A percentile compares a stretch with the other conserved stretches of the same genome.
Evolutionary conservation across 2,888 invertebrate genomes (phyloP).

Genomic region (Cataglyphis altisquamis): DNA sequence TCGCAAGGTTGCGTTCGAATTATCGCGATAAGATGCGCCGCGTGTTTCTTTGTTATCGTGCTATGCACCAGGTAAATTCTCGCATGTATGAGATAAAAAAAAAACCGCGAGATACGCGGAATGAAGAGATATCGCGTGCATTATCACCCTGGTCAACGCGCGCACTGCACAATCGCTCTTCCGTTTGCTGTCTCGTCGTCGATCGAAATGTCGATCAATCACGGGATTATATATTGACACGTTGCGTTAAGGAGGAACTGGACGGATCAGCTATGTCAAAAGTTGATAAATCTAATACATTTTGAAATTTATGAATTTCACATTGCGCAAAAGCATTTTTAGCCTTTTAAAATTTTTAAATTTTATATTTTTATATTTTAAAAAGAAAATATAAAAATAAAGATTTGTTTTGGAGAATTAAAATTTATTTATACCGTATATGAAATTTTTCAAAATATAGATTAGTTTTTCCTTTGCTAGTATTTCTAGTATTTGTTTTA

Average conservation of each 20-base stretch:
- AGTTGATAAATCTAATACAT: no score
- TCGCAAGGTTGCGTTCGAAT: constrained; percentile 1
- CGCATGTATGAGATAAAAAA: constrained; percentile 20
- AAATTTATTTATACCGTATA: no score
- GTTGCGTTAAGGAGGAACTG: neutral
- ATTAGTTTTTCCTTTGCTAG: no score
- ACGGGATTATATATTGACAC: neutral
- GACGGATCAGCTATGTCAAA: no score
- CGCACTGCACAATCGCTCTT: neutral
- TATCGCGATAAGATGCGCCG: constrained; percentile 37
- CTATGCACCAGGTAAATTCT: constrained; percentile 34
- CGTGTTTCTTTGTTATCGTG: constrained; percentile 15
- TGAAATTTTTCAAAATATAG: no score
- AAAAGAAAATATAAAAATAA: no score
- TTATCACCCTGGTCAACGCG: constrained; percentile 19
- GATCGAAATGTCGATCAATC: constrained; percentile 29
- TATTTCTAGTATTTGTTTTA: no score
- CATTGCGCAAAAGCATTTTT: no score
- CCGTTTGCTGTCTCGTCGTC: neutral
- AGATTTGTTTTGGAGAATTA: no score
- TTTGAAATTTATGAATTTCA: no score
- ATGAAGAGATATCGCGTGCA: constrained; percentile 22
- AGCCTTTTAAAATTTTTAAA: no score
- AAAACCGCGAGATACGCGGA: constrained; percentile 10
- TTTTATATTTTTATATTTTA: no score